Evolutionary conservation across 2,888 invertebrate species (phyloP).

Genomic region (Stenolophus ochropezus): DNA sequence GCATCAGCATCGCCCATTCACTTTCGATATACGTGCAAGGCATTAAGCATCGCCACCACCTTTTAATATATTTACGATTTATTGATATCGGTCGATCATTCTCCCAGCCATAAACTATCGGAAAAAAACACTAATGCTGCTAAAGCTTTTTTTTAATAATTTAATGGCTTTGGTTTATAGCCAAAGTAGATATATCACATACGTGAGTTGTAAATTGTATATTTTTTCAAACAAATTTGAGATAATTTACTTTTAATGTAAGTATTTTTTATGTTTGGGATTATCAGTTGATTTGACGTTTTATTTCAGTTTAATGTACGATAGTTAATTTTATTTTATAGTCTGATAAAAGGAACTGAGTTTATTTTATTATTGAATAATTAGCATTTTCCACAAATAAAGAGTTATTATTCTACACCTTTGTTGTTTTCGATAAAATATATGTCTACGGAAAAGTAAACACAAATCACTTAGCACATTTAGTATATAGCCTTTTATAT

Average conservation of each 20-base stretch:
- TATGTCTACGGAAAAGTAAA: background rate
- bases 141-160: constrained; percentile 33
- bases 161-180: constrained; percentile 35
- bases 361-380: constrained; percentile 29
- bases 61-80: constrained; percentile 51
- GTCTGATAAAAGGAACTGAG: constrained; percentile 22
- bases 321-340: constrained; percentile 40
- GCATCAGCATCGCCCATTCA: constrained; percentile 37
- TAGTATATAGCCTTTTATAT: background rate
- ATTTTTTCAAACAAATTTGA: constrained; percentile 34
- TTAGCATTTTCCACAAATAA: constrained; percentile 20
- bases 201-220: constrained; percentile 22
- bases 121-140: constrained; percentile 27
- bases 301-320: constrained; percentile 44
- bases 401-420: background rate
- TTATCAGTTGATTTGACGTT: constrained; percentile 27
- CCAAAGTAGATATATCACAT: constrained; percentile 27
- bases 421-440: background rate
- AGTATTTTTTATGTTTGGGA: constrained; percentile 19
- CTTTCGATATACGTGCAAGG: constrained; percentile 22
- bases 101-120: constrained; percentile 8
- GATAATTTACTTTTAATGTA: constrained; percentile 46
- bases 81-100: constrained; percentile 48
- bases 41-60: background rate
- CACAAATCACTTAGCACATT: background rate